Evolutionary conservation across 1,140 invertebrate species (phyloP).

Genomic region (Asbolus verrucosus): DNA sequence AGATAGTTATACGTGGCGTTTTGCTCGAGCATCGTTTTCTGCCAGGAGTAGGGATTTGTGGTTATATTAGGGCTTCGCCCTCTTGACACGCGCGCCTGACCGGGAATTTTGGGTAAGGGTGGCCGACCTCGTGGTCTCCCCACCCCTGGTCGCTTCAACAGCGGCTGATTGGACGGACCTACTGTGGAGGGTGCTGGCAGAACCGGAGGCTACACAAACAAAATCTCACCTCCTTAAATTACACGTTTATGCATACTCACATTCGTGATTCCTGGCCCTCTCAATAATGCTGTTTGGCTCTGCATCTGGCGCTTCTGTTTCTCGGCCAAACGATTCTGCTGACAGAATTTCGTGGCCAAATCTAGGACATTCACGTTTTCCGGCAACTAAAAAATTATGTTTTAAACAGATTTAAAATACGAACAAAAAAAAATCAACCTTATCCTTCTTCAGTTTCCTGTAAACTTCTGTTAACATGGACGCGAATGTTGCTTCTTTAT

Average conservation of each 20-base stretch:
- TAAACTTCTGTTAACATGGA: conserved; percentile 73
- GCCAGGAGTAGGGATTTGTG: conserved; percentile 54
- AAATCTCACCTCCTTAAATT: neutral
- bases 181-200: conserved; percentile 56
- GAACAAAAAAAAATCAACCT: conserved; percentile 58
- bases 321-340: conserved; percentile 61
- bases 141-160: conserved; percentile 56
- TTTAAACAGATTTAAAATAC: neutral
- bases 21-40: conserved; percentile 43
- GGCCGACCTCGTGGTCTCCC: conserved; percentile 62
- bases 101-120: conserved; percentile 59
- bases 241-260: conserved; percentile 5
- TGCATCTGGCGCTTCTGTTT: conserved; percentile 54
- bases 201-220: conserved; percentile 55
- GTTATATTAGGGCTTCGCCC: conserved; percentile 47
- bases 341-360: conserved; percentile 64
- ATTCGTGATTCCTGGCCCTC: conserved; percentile 22
- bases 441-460: conserved; percentile 67
- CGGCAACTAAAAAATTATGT: conserved; percentile 50
- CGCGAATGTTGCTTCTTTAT: conserved; percentile 70
- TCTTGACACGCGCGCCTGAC: conserved; percentile 52
- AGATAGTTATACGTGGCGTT: conserved; percentile 57
- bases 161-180: conserved; percentile 26
- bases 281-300: conserved; percentile 14
- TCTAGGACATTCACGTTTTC: conserved; percentile 63